Conservation (phyloP, 2,888 invertebrate genomes). For the Labia minor region DNA sequence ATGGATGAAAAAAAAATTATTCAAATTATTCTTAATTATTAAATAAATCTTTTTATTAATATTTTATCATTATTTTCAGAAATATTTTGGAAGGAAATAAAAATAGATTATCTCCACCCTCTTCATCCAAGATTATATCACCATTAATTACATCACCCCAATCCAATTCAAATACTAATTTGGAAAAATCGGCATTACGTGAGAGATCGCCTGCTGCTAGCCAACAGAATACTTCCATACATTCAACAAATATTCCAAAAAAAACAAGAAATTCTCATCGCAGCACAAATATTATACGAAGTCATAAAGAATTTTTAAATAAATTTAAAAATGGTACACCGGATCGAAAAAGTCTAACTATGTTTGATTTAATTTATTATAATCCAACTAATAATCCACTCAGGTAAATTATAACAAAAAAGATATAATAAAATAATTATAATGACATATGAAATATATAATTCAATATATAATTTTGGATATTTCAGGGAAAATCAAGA, state of each 20-base stretch:
- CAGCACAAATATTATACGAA: background rate
- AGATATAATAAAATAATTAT: too few relatives aligned
- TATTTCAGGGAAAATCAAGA: constrained; percentile 23
- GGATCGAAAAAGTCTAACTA: constrained; percentile 62
- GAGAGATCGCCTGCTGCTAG: background rate
- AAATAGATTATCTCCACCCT: background rate
- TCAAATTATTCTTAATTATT: too few relatives aligned
- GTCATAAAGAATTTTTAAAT: constrained; percentile 38
- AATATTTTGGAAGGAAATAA: background rate
- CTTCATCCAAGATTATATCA: background rate
- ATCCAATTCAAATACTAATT: background rate
- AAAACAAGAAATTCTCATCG: background rate
- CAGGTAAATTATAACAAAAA: constrained; percentile 40
- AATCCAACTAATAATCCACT: constrained; percentile 73
- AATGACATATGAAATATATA: too few relatives aligned
- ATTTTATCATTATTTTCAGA: background rate
- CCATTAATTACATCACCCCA: background rate
- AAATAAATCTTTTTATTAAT: too few relatives aligned
- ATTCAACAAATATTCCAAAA: background rate
- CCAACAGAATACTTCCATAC: background rate
- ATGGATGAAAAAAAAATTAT: too few relatives aligned
- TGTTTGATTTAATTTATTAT: constrained; percentile 87
- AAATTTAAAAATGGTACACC: constrained; percentile 43
- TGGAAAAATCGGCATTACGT: background rate
- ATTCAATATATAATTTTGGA: too few relatives aligned